Evolutionary conservation across 1,140 invertebrate genomes (phyloP), one percentile per base, ranked within the genome.

Genomic region (Euwallacea similis): DNA sequence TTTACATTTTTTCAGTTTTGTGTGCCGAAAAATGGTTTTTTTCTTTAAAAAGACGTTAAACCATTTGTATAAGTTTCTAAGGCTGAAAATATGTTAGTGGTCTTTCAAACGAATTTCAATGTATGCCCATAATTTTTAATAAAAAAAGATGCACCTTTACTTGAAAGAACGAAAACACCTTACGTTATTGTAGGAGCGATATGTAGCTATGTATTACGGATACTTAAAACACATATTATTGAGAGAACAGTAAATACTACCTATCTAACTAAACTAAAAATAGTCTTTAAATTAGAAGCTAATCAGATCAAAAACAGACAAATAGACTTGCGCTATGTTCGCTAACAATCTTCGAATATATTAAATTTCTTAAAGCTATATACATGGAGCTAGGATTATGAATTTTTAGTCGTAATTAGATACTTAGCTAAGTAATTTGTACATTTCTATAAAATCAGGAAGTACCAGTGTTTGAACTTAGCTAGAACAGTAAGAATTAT

Each of bases 281-380:
- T 50, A 50, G 21, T 33, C 21, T 33, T 33, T 33, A 33, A 33
- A 33, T 33, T 33, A 33, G 21, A 33, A 33, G 13, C 10, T 59
- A 33, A 13, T 16, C 47, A 63, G 47, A 44, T 9, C 47, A 11
- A 63, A 66, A 43, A 56, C 7, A 66, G 13, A 54, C 7, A 21
- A 56, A 56, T 66, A 54, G 8, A n/a, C 44, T 64, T 15, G 15
- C 15, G 15, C 9, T 66, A 66, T 7, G 13, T 66, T 56, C 65
- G 53, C 50, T 66, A 66, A 66, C 53, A 56, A 42, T 65, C 10
- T 66, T 66, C 11, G 50, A 66, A 66, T 66, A 66, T 66, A 66
- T 66, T 66, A 66, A 66, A 66, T 66, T n/a, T 66, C 54, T 66
- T 66, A 66, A 66, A 43, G 42, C 53, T 66, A 56, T 66, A 15